phyloP scores from a whole-genome alignment of 2,888 invertebrate species.

The Seira sanloemensis region DNA sequence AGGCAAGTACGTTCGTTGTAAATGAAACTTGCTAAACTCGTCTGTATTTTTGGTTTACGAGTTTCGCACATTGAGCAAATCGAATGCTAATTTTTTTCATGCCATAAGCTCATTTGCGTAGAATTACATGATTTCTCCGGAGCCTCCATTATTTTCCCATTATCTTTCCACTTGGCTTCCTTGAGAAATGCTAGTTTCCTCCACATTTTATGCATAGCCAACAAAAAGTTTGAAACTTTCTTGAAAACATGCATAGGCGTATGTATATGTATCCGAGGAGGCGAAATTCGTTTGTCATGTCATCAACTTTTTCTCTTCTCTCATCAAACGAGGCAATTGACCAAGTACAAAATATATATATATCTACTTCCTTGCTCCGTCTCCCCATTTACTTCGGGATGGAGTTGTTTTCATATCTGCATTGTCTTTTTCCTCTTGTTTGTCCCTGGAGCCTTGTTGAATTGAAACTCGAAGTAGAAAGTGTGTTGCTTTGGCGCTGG shows the following conservation, averaged over 20 bases:
- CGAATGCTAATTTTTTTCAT: no score
- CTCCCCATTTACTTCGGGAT: neutral
- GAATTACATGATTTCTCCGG: neutral
- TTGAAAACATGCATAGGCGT: neutral
- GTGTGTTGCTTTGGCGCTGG: conserved; percentile 2
- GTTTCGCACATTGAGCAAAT: no score
- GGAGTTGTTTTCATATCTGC: neutral
- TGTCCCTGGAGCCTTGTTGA: conserved; percentile 51
- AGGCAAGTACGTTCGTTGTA: no score
- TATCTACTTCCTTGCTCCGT: neutral
- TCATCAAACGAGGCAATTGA: conserved; percentile 54
- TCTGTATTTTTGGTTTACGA: no score
- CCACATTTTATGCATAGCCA: neutral
- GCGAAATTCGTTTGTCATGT: neutral
- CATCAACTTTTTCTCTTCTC: conserved; percentile 17
- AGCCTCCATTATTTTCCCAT: conserved; percentile 9
- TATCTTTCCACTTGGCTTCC: neutral
- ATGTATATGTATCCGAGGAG: neutral
- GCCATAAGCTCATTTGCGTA: neutral
- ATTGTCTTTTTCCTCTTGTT: neutral
- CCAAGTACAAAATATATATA: neutral
- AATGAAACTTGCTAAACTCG: no score
- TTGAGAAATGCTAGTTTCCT: neutral
- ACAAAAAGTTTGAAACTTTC: neutral
- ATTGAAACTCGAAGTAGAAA: conserved; percentile 18